A percentile compares a stretch with the other conserved stretches of the same genome.
Conservation (phyloP, 2,888 invertebrate species). For the Campoplex capitator region DNA sequence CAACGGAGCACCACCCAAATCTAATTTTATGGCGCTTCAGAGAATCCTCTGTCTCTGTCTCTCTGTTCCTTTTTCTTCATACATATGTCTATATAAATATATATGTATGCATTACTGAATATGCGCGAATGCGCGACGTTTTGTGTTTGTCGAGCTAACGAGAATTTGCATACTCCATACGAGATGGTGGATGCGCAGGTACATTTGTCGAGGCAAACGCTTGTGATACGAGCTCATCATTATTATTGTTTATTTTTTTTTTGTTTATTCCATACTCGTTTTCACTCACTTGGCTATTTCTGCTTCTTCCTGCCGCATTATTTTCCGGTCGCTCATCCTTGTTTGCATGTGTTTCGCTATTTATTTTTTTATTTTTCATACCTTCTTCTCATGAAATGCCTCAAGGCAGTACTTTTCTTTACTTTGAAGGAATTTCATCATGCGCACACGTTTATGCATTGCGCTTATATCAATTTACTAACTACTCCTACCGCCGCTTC, state of each 20-base stretch:
- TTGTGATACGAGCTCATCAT: constrained; percentile 33
- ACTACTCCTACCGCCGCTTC: neutral
- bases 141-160: constrained; percentile 67
- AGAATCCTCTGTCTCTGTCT: constrained; percentile 33
- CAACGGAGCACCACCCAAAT: constrained; percentile 60
- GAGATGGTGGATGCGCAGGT: constrained; percentile 28
- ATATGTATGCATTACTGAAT: constrained; percentile 21
- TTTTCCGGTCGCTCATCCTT: neutral
- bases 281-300: constrained; percentile 11
- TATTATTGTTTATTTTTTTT: neutral
- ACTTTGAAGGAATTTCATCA: constrained; percentile 12
- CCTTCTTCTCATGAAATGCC: neutral
- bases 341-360: constrained; percentile 6
- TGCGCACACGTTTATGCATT: constrained; percentile 5
- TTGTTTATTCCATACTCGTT: constrained; percentile 1
- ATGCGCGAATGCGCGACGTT: constrained; percentile 48
- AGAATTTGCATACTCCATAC: constrained; percentile 66
- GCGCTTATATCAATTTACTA: constrained; percentile 17
- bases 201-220: constrained; percentile 24
- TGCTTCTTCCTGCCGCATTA: neutral
- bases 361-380: constrained; percentile 5
- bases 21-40: constrained; percentile 65
- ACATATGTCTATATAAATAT: constrained; percentile 16
- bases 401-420: constrained; percentile 22
- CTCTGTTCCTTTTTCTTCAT: neutral